Conservation (phyloP, 1,140 invertebrate species). For the Leptonema lineaticorne region DNA sequence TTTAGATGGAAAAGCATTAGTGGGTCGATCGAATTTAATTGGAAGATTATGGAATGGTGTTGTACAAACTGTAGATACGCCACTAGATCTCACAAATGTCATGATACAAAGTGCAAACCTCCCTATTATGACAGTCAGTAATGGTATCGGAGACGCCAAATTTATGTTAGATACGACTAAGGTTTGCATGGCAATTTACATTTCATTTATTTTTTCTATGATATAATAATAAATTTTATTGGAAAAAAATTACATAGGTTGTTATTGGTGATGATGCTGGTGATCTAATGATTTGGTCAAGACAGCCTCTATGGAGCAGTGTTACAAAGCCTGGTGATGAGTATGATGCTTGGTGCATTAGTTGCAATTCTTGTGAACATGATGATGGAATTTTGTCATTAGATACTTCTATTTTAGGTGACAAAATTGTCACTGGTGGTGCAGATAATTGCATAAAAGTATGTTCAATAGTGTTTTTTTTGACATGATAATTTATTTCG, state of each 20-base stretch:
- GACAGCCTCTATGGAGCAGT: constrained; percentile 44
- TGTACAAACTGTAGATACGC: constrained; percentile 44
- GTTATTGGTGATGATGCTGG: constrained; percentile 53
- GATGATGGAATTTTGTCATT: constrained; percentile 48
- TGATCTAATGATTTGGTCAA: constrained; percentile 48
- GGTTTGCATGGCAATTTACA: constrained; percentile 39
- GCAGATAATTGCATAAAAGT: constrained; percentile 55
- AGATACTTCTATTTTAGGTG: constrained; percentile 46
- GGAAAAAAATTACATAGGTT: constrained; percentile 42
- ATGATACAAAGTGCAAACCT: constrained; percentile 35
- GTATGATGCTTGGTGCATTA: constrained; percentile 44
- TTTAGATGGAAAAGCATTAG: constrained; percentile 49
- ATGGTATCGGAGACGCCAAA: constrained; percentile 50
- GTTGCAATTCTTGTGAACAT: constrained; percentile 48
- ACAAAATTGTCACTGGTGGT: constrained; percentile 47
- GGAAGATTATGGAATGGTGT: constrained; percentile 53
- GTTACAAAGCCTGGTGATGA: constrained; percentile 38
- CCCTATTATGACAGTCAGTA: constrained; percentile 45
- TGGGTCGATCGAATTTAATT: constrained; percentile 52
- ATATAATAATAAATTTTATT: not conserved
- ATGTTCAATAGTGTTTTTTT: constrained; percentile 27
- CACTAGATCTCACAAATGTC: constrained; percentile 37
- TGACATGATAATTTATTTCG: constrained; percentile 22
- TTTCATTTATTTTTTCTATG: not conserved
- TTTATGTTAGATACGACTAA: constrained; percentile 49